A percentile compares a stretch with the other conserved stretches of the same genome.
Evolutionary conservation across 2,888 invertebrate genomes (phyloP).

Genomic region (Muschampia plurimacula): DNA sequence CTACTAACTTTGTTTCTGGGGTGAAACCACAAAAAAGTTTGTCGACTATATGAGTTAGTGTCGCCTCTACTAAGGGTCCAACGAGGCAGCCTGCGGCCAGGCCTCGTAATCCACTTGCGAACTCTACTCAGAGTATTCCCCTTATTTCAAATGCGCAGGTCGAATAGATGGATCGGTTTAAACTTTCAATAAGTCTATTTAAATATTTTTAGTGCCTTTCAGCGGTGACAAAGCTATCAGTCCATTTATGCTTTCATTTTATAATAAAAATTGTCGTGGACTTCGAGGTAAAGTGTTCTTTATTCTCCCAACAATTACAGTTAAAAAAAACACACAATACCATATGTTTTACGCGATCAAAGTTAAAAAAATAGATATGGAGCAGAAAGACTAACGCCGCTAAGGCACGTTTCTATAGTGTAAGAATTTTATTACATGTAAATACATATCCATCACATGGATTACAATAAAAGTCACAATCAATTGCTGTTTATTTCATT

Average conservation of each 20-base stretch:
- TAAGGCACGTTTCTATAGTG: no score
- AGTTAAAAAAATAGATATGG: no score
- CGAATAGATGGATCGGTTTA: slow-evolving; percentile 77
- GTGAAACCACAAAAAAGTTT: slow-evolving; percentile 20
- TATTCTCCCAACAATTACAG: no score
- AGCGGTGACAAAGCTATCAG: background rate
- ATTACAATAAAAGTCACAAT: no score
- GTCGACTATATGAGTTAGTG: slow-evolving; percentile 17
- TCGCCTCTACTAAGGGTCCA: slow-evolving; percentile 7
- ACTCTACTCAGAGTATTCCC: slow-evolving; percentile 63
- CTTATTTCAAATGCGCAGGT: slow-evolving; percentile 75
- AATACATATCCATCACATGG: no score
- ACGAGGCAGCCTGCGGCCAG: slow-evolving; percentile 60
- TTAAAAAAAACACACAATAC: no score
- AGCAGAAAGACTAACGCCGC: no score
- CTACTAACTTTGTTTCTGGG: background rate
- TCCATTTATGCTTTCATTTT: slow-evolving; percentile 1
- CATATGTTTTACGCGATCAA: no score
- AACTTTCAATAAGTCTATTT: slow-evolving; percentile 72
- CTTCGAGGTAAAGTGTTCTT: no score
- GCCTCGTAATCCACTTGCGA: slow-evolving; percentile 75
- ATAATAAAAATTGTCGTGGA: background rate
- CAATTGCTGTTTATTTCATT: no score
- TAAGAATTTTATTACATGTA: no score
- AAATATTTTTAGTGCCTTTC: slow-evolving; percentile 59